Evolutionary conservation across 2,888 invertebrate species (phyloP).

Genomic region (Ormyrus nitidulus): DNA sequence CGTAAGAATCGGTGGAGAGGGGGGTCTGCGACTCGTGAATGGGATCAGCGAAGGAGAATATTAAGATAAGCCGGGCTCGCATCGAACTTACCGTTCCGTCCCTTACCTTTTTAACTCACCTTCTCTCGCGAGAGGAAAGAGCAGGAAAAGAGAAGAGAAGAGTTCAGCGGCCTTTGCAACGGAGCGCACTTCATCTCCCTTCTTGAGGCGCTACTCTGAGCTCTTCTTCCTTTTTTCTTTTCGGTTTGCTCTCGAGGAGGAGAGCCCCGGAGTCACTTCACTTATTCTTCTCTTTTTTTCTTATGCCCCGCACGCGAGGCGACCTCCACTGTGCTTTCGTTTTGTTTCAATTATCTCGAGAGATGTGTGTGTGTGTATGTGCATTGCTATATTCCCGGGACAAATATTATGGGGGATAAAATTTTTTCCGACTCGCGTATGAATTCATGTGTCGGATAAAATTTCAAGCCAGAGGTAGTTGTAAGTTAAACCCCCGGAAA

Average conservation of each 20-base stretch:
- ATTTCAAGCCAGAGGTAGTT: too few species aligned
- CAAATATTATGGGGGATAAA: not conserved
- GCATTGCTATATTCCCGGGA: too few species aligned
- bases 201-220: constrained; percentile 27
- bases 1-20: not conserved
- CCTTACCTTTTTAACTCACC: constrained; percentile 40
- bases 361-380: not conserved
- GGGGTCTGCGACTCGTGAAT: constrained; percentile 53
- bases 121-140: constrained; percentile 1
- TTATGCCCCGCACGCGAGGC: not conserved
- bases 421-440: not conserved
- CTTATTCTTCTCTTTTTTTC: constrained; percentile 21
- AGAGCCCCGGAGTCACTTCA: constrained; percentile 35
- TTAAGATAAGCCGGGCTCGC: constrained; percentile 59
- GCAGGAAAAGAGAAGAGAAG: constrained; percentile 27
- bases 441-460: too few species aligned
- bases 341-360: constrained; percentile 37
- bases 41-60: constrained; percentile 61
- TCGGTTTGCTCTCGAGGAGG: constrained; percentile 34
- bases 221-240: constrained; percentile 42
- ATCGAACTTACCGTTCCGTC: constrained; percentile 30
- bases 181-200: constrained; percentile 48
- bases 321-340: not conserved
- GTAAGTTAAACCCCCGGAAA: too few species aligned
- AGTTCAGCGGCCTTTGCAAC: constrained; percentile 44